These are phyloP conservation scores for Contarinia nasturtii DNA, from an alignment of 1,140 invertebrate species.

Conservation along the genomic window DNA sequence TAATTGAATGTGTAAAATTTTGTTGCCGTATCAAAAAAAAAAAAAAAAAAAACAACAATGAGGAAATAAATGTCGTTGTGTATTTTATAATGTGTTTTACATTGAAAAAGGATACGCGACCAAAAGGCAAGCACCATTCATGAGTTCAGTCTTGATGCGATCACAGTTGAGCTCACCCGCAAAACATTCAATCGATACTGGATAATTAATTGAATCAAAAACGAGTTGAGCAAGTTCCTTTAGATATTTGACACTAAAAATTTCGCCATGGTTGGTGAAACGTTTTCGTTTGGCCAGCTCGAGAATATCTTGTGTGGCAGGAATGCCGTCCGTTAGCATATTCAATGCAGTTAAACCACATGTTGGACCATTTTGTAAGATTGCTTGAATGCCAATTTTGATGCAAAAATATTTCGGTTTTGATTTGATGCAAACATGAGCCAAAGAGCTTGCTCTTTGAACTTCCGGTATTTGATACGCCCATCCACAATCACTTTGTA, in stretches of 20 bases:
- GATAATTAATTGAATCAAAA: slow-evolving; percentile 15
- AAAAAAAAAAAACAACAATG: no score
- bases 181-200: slow-evolving; percentile 20
- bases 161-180: slow-evolving; percentile 23
- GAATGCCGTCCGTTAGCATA: slow-evolving; percentile 45
- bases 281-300: slow-evolving; percentile 34
- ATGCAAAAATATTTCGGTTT: slow-evolving; percentile 23
- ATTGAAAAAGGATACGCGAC: slow-evolving; percentile 32
- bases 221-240: slow-evolving; percentile 26
- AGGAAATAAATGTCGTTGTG: no score
- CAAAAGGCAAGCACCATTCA: slow-evolving; percentile 23
- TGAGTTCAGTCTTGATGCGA: slow-evolving; percentile 20
- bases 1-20: no score
- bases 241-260: slow-evolving; percentile 62
- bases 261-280: slow-evolving; percentile 64
- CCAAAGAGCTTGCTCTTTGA: slow-evolving; percentile 19
- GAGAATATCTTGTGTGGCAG: slow-evolving; percentile 35
- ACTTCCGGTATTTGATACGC: slow-evolving; percentile 18
- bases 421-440: slow-evolving; percentile 16
- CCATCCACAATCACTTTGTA: slow-evolving; percentile 13
- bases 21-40: no score
- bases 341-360: slow-evolving; percentile 65
- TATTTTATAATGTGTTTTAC: no score
- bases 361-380: slow-evolving; percentile 37
- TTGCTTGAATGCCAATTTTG: slow-evolving; percentile 18